phyloP scores from a whole-genome alignment of 2,888 invertebrate genomes.

The Phymatocera aterrima region DNA sequence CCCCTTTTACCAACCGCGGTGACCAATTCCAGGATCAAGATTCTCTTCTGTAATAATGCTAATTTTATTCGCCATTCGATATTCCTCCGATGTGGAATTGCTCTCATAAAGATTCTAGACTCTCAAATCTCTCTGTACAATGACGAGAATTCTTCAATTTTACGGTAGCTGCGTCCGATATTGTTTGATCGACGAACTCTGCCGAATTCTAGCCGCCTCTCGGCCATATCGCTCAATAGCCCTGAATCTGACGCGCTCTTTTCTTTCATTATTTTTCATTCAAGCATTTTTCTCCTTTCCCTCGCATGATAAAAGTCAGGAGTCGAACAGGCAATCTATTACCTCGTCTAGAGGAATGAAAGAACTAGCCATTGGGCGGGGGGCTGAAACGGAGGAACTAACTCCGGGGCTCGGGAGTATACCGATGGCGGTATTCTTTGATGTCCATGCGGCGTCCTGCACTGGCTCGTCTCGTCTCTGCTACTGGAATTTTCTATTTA shows the following conservation, averaged over 20 bases:
- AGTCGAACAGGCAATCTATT: constrained; percentile 65
- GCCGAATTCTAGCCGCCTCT: neutral
- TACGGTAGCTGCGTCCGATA: neutral
- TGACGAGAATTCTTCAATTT: neutral
- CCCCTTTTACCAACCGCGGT: constrained; percentile 54
- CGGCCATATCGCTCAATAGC: constrained; percentile 28
- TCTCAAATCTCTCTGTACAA: neutral
- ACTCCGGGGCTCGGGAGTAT: constrained; percentile 55
- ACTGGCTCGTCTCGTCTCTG: constrained; percentile 49
- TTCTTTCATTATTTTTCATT: neutral
- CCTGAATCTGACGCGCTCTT: constrained; percentile 20
- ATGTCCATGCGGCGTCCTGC: constrained; percentile 32
- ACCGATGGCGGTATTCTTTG: constrained; percentile 33
- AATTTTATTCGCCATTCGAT: neutral
- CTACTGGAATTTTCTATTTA: constrained; percentile 54
- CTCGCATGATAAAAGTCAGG: constrained; percentile 64
- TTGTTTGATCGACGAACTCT: neutral
- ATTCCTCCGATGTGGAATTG: neutral
- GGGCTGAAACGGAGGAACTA: constrained; percentile 50
- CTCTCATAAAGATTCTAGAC: neutral
- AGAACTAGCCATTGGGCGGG: neutral
- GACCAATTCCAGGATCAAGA: constrained; percentile 47
- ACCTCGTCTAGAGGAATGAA: constrained; percentile 53
- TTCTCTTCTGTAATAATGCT: neutral
- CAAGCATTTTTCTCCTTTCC: constrained; percentile 6